Evolutionary conservation across 1,140 invertebrate species (phyloP), one percentile per base, ranked within the genome.

Genomic region (Andrena cerasifolii): DNA sequence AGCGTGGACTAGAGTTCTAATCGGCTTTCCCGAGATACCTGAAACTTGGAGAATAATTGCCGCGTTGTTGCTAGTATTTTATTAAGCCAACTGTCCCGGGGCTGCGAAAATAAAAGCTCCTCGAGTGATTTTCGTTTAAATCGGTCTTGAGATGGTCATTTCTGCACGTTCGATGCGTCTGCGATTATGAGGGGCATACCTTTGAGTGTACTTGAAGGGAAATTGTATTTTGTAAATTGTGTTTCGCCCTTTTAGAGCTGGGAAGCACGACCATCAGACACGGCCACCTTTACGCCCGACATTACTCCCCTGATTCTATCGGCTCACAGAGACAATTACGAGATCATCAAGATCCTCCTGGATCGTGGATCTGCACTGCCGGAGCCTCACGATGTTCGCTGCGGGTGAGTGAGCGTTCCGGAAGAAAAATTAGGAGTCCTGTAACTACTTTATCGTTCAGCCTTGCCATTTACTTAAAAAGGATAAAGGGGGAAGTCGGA

Each of bases 301-400:
- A 99, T 99, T 83, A 99, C 98, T 0, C 98, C 98, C 5, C 94
- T 99, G 68, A 99, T 99, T 84, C 94, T 99, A 83, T 98, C 98
- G 2, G 98, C 98, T 21, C 98, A 99, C 91, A 94, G 97, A 74
- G 98, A 99, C 93, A 99, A 99, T 93, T 99, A 99, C 92, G 98
- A 99, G 94, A 99, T 99, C 84, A 99, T 99, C 88, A 99, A 99
- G 94, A 97, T 99, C 82, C 94, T 99, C 10, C 93, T 99, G 78
- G 98, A 99, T 94, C 94, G 97, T 54, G 97, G 97, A 21, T 96
- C 97, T 3, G 95, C 95, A 12, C 93, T 98, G 73, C 97, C 97
- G 1, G 96, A 97, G 94, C 98, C 98, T 2, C 98, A 99, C 90
- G 97, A 98, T 91, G 96, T 98, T 84, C 96, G 96, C 67, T 93